Base-by-base conservation (phyloP, 2,797 vertebrate species). In the Mareca penelope region DNA sequence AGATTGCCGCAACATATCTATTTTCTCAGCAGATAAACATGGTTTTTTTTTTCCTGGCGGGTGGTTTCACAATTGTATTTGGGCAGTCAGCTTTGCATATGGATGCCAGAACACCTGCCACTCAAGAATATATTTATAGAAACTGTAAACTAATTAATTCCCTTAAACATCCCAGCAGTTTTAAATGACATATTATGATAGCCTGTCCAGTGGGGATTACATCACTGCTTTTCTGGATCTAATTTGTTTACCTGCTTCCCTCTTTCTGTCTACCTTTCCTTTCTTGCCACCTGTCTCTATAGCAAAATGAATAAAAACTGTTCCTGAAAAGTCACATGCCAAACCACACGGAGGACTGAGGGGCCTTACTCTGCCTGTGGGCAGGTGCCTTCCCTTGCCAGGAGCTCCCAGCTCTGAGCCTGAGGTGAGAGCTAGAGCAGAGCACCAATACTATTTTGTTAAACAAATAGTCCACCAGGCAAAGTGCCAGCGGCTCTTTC, bases 101-200 rank as follows among this genome's bases (percentile, higher is more conserved):
- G 70, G 79, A 50, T 97, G 67, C 70, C 26, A 93, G 84, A 95
- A 95, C 75, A 95, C 79, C 78, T 96, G 84, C 53, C 87, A 93
- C 53, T 85, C 95, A 96, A 80, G 50, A 91, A 85, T 35, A 3
- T 86, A 95, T 96, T 97, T 96, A 94, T 92, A 95, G 88, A 95
- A 95, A 80, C 39, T 83, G 48, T 93, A 96, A 97, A 94, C 80
- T 90, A 91, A 93, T 97, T 96, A 95, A 91, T 95, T 95, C 53
- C 17, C 85, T 85, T 94, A 95, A 96, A 95, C 22, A 82, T 55
- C 40, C 55, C 70, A 37, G 73, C 52, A 42, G 21, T 73, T 96
- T 97, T 93, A 93, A 93, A 88, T 85, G 76, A 90, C 65, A 79
- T 55, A 85, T 61, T 89, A 82, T 93, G 35, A 63, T 94, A 70